Base-by-base conservation (phyloP, 2,888 invertebrate species). In the Hipparchia sbordonii region DNA sequence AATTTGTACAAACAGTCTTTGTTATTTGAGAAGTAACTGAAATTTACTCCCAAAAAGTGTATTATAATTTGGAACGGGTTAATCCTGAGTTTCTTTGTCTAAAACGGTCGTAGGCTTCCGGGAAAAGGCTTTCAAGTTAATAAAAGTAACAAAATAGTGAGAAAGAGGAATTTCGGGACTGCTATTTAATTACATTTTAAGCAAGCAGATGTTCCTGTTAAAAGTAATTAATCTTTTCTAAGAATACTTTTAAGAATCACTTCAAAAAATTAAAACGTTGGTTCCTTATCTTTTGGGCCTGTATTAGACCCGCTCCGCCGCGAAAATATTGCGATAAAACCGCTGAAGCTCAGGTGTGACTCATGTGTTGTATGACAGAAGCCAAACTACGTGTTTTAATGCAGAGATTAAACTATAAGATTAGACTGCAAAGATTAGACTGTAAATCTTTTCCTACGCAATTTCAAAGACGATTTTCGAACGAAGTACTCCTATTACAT, bases 121-220 rank as follows among this genome's bases (percentile, higher is more conserved):
- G 69, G 60, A 63, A 74, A 74, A 69, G 60, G 13, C 72, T 72
- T 72, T 67, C 68, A 71, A 75, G 71, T 67, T 73, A 72, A 75
- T 56, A 57, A 70, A 70, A 69, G 71, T 66, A 66, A 69, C 45
- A 39, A 65, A 45, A 48, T 67, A 63, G 65, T 56, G 54, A 65
- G 56, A 67, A 71, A 51, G 71, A 57, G 63, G 67, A 52, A 48
- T 45, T 45, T 23, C 51, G 10, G 51, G 51, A 52, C 65, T 65
- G 63, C 46, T 23, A 63, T 52, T 65, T 52, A 65, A 65, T 65
- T 52, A 65, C 33, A 10, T 51, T 63, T 65, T 65, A 33, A 65
- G 33, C 52, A 65, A 65, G 7, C 65, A 52, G 33, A 51, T 33
- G 65, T 52, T 33, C 10, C 51, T 33, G 65, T 7, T 65, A 48